phyloP scores from a whole-genome alignment of 2,113 vertebrate species.

The Tretioscincus oriximinensis region DNA sequence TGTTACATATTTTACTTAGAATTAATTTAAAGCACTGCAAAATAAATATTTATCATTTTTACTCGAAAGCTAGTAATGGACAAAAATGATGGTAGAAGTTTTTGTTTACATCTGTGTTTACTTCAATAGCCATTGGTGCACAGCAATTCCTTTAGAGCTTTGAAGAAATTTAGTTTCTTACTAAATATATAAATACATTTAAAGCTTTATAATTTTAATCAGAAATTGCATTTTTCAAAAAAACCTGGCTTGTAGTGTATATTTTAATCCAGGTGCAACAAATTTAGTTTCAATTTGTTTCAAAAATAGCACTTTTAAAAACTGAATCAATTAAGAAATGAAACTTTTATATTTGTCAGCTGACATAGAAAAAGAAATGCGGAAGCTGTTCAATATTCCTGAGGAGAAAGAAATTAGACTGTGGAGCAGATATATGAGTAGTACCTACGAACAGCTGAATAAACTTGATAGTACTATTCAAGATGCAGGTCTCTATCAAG shows the following conservation, averaged over 20 bases:
- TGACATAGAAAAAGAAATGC: constrained; percentile 92
- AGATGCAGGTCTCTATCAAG: constrained; percentile 93
- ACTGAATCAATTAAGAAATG: neutral
- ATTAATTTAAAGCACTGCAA: neutral
- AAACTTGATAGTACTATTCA: constrained; percentile 94
- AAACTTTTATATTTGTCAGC: constrained; percentile 68
- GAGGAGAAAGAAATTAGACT: constrained; percentile 88
- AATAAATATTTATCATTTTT: neutral
- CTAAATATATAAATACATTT: neutral
- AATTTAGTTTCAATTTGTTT: neutral
- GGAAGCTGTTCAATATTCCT: constrained; percentile 88
- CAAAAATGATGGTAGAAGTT: neutral
- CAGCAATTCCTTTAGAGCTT: neutral
- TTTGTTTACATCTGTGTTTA: neutral
- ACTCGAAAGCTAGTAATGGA: too few relatives aligned
- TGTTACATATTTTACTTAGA: too few relatives aligned
- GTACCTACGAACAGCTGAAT: constrained; percentile 89
- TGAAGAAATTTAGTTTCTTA: neutral
- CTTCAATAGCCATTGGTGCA: too few relatives aligned
- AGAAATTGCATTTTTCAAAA: neutral
- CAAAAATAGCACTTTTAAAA: neutral
- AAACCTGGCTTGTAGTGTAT: neutral
- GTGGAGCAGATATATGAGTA: constrained; percentile 95
- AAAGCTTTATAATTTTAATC: neutral
- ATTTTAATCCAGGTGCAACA: neutral